Percentiles rank a stretch among this genome's conserved stretches.
Conservation (phyloP, 2,797 vertebrate species). For the Hippoglossus hippoglossus region DNA sequence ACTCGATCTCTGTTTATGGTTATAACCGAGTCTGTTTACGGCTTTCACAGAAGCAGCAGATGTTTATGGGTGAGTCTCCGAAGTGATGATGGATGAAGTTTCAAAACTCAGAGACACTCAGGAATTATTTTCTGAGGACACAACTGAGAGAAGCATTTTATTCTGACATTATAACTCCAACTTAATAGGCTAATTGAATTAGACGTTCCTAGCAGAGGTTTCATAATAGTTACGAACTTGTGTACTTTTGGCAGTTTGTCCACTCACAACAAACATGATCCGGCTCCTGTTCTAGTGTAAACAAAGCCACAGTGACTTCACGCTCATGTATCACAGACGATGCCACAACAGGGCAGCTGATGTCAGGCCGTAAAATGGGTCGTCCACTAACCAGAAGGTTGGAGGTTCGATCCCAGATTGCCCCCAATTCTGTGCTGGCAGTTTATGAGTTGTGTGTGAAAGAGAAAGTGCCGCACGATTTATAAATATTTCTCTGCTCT, state of each 20-base stretch:
- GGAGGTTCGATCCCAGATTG: too few relatives aligned
- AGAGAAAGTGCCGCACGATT: too few relatives aligned
- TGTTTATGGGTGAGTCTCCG: constrained; percentile 55
- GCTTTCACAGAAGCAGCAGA: constrained; percentile 46
- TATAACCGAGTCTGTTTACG: constrained; percentile 23
- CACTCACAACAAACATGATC: not conserved
- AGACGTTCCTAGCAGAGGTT: constrained; percentile 13
- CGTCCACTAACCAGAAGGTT: too few relatives aligned
- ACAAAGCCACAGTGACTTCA: constrained; percentile 7
- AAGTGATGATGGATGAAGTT: not conserved
- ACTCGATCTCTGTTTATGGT: constrained; percentile 10
- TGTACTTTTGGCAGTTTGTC: not conserved
- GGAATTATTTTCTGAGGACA: not conserved
- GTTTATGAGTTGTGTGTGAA: too few relatives aligned
- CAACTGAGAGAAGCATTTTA: not conserved
- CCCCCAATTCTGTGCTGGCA: too few relatives aligned
- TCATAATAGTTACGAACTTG: not conserved
- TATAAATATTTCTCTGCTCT: constrained; percentile 27
- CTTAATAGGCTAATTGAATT: constrained; percentile 13
- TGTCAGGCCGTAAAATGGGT: too few relatives aligned
- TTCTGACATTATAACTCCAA: not conserved
- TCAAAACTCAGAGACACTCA: not conserved
- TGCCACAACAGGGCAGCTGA: not conserved
- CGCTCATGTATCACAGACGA: not conserved
- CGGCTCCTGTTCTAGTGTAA: not conserved